phyloP scores from a whole-genome alignment of 2,888 invertebrate species.

The Epirrhoe alternata region DNA sequence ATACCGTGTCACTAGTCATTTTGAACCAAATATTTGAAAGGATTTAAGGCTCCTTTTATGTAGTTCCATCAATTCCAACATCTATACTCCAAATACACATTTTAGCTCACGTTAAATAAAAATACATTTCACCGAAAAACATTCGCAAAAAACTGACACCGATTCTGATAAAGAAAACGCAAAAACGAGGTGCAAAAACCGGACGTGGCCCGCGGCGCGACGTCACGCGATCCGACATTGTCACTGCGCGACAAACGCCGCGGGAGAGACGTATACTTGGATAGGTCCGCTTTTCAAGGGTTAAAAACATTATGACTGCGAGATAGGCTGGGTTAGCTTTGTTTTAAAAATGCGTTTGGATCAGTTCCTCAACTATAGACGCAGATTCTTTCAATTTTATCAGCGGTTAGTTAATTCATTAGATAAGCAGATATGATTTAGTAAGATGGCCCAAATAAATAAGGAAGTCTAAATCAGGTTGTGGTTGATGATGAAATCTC shows the following conservation, averaged over 20 bases:
- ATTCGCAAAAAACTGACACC: constrained; percentile 39
- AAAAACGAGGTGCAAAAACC: constrained; percentile 46
- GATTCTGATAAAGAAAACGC: constrained; percentile 42
- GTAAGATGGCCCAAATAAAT: no score
- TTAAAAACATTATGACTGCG: neutral
- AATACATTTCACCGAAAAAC: constrained; percentile 29
- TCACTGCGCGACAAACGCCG: constrained; percentile 37
- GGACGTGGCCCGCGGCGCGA: constrained; percentile 35
- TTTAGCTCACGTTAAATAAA: constrained; percentile 16
- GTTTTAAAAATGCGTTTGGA: neutral
- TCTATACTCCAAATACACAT: no score
- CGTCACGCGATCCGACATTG: constrained; percentile 36
- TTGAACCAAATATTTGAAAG: no score
- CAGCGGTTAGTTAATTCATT: no score
- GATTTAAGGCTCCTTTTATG: no score
- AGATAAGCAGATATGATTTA: no score
- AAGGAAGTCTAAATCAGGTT: no score
- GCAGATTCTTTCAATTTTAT: no score
- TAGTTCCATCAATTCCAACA: no score
- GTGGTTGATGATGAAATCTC: no score
- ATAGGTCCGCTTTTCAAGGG: constrained; percentile 11
- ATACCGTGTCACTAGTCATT: no score
- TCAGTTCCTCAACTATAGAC: no score
- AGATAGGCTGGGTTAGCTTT: neutral
- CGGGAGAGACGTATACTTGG: constrained; percentile 23